Conservation (phyloP, 2,797 vertebrate species). For the Poeciliopsis paucimaculata region DNA sequence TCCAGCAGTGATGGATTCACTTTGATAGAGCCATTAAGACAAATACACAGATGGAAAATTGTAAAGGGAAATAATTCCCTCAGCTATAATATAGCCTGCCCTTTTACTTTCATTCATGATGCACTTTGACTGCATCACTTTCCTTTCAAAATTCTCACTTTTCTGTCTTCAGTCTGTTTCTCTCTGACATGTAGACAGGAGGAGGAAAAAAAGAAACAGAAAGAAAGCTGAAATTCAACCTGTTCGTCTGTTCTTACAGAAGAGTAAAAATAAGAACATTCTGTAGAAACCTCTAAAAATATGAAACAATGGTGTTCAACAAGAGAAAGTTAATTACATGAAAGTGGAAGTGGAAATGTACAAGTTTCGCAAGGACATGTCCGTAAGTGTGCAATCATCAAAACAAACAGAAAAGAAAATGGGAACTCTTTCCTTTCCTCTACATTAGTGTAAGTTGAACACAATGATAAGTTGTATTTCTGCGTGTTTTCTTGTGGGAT, state of each 20-base stretch:
- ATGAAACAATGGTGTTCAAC: not conserved
- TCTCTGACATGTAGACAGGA: constrained; percentile 17
- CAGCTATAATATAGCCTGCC: constrained; percentile 43
- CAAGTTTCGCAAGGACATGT: not conserved
- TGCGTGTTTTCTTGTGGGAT: not conserved
- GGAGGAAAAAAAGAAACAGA: constrained; percentile 1
- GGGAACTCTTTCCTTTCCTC: not conserved
- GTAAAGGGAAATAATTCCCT: constrained; percentile 58
- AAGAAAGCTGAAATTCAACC: constrained; percentile 10
- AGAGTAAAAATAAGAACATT: constrained; percentile 15
- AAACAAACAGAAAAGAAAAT: not conserved
- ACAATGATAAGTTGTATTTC: not conserved
- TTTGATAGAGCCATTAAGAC: constrained; percentile 63
- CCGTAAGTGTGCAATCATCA: not conserved
- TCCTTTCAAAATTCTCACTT: constrained; percentile 35
- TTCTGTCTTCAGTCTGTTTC: constrained; percentile 55
- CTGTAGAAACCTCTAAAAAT: constrained; percentile 4
- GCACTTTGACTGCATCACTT: constrained; percentile 53
- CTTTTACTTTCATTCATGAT: constrained; percentile 54
- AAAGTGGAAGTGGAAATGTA: not conserved
- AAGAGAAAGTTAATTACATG: not conserved
- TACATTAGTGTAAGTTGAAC: not conserved
- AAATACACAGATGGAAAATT: constrained; percentile 47
- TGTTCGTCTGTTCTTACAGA: constrained; percentile 16
- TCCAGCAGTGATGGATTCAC: constrained; percentile 41